Evolutionary conservation across 2,888 invertebrate species (phyloP), one percentile per base, ranked within the genome.

Genomic region (Portevinia maculata): DNA sequence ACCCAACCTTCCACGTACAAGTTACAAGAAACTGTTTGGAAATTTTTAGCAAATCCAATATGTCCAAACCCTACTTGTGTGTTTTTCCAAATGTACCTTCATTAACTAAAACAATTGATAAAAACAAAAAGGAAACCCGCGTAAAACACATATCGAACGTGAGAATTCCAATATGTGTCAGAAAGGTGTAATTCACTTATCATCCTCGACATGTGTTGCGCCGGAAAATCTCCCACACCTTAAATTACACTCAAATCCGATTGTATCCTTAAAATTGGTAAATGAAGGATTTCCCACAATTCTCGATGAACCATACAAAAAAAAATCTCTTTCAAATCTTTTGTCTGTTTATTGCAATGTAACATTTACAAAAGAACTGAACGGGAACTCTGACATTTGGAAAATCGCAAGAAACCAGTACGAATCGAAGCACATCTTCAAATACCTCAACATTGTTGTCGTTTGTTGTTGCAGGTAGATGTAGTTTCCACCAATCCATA

Each of bases 121-220:
- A 64, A 70, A 65, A 46, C 64, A 81, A 74, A 52, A 32, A 53
- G 70, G 71, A 76, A 70, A 60, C 76, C 70, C 70, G 48, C 65
- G 24, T 28, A 17, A 9, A 53, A 53, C 75, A 81, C 65, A 81
- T 71, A 70, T 76, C 19, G 44, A 71, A 71, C 76, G 76, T 81
- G 81, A 76, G 76, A 81, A 81, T 41, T 32, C 46, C 48, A 15
- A 28, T 7, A 13, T 15, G 15, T 44, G 19, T 19, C 19, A 39
- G 46, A 48, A 74, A 55, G 74, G 64, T 55, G 46, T 15, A 37
- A n/a, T 19, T 11, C 21, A 21, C 34, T 7, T 15, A 60, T 52
- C 39, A 15, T 41, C 24, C 21, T 48, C 21, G 34, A 76, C 62
- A 76, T 76, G 62, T 76, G 76, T 69, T 70, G 28, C 48, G 8